phyloP scores from a whole-genome alignment of 2,113 vertebrate species.

The Thymallus thymallus region DNA sequence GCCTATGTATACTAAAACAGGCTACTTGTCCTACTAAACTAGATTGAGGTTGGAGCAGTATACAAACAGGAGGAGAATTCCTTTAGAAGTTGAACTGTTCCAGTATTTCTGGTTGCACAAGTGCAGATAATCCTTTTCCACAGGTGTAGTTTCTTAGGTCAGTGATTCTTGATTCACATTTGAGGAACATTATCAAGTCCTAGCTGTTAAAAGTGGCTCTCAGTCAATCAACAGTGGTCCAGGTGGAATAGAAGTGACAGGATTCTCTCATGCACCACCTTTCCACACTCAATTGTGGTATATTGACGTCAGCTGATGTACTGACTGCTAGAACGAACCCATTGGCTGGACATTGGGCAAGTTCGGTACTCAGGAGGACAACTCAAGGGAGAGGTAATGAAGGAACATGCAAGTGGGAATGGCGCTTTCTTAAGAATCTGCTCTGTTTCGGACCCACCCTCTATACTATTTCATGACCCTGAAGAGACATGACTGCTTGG shows the following conservation, averaged over 20 bases:
- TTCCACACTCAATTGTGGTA: background rate
- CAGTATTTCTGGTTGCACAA: conserved; percentile 9
- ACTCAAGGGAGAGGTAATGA: no score
- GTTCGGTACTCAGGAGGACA: background rate
- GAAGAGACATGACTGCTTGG: no score
- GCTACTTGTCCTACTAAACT: background rate
- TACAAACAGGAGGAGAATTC: background rate
- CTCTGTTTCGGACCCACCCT: no score
- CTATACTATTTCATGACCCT: no score
- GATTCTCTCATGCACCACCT: no score
- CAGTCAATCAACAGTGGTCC: no score
- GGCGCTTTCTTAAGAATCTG: no score
- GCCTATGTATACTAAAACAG: background rate
- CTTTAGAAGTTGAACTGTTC: background rate
- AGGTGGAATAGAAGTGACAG: no score
- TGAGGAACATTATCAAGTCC: background rate
- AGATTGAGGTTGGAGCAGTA: background rate
- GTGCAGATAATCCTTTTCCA: conserved; percentile 1
- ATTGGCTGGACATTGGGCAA: background rate
- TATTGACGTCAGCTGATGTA: background rate
- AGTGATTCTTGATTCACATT: conserved; percentile 13
- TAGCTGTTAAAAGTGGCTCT: background rate
- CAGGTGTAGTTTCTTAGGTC: conserved; percentile 2
- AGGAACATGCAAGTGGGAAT: no score
- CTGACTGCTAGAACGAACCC: background rate